Evolutionary conservation across 2,888 invertebrate genomes (phyloP).

Genomic region (Troides helena): DNA sequence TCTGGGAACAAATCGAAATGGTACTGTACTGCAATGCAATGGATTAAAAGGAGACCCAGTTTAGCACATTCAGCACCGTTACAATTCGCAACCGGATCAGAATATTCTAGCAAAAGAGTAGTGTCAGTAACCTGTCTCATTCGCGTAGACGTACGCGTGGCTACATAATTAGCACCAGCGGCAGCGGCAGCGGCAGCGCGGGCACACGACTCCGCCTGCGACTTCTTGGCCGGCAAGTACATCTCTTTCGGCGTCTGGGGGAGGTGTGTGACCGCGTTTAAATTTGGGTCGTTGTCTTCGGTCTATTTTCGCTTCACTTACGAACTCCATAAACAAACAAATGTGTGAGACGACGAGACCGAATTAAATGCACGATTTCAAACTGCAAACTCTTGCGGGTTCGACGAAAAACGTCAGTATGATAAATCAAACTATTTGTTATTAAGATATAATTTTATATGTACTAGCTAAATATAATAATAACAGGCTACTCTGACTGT

Average conservation of each 20-base stretch:
- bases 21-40: not conserved
- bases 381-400: not conserved
- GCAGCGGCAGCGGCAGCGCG: constrained; percentile 10
- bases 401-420: not conserved
- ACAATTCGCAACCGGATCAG: constrained; percentile 14
- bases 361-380: not conserved
- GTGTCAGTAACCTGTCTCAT: constrained; percentile 26
- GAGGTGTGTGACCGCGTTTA: constrained; percentile 36
- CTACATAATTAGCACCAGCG: constrained; percentile 23
- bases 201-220: constrained; percentile 3
- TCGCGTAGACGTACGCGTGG: constrained; percentile 15
- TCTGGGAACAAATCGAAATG: not conserved
- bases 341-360: not conserved
- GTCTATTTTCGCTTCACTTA: constrained; percentile 19
- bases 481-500: too few relatives aligned
- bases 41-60: not conserved
- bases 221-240: constrained; percentile 32
- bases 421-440: too few relatives aligned
- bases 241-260: constrained; percentile 35
- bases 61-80: not conserved
- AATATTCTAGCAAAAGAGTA: constrained; percentile 19
- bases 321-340: constrained; percentile 19
- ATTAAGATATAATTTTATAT: too few relatives aligned
- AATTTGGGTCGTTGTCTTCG: constrained; percentile 34
- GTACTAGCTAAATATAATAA: too few relatives aligned